These are phyloP conservation scores for Synanthedon myopaeformis DNA, from an alignment of 2,888 invertebrate species.

Conservation along the genomic window DNA sequence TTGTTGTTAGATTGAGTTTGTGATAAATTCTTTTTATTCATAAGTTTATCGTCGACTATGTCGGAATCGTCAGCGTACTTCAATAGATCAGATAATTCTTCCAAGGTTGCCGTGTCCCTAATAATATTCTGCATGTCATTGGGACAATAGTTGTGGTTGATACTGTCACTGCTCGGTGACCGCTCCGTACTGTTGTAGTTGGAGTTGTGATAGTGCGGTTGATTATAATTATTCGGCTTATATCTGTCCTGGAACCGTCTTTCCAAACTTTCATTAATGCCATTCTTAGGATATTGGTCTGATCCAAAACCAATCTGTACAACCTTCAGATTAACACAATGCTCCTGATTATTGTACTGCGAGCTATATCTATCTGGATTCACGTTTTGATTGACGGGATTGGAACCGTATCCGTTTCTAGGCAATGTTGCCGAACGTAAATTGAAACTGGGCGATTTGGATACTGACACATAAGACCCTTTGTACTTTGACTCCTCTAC, in stretches of 20 bases:
- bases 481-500: conserved; percentile 58
- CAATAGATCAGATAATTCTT: conserved; percentile 78
- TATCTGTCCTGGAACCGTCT: conserved; percentile 65
- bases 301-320: conserved; percentile 73
- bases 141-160: conserved; percentile 57
- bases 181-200: conserved; percentile 53
- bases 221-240: conserved; percentile 54
- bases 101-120: conserved; percentile 73
- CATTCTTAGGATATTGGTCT: conserved; percentile 71
- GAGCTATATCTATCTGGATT: conserved; percentile 65
- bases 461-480: conserved; percentile 41
- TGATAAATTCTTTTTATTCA: conserved; percentile 58
- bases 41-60: conserved; percentile 59
- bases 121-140: conserved; percentile 57
- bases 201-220: conserved; percentile 50
- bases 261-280: conserved; percentile 54
- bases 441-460: conserved; percentile 62
- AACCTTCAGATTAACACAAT: conserved; percentile 69
- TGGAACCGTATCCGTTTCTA: conserved; percentile 72
- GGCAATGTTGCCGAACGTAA: conserved; percentile 78
- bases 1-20: conserved; percentile 53
- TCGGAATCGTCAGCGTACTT: conserved; percentile 83
- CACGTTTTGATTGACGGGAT: conserved; percentile 46
- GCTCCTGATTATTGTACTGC: conserved; percentile 65
- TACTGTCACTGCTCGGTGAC: conserved; percentile 57